A percentile compares a stretch with the other conserved stretches of the same genome.
Evolutionary conservation across 2,113 vertebrate genomes (phyloP).

Genomic region (Gambusia affinis): DNA sequence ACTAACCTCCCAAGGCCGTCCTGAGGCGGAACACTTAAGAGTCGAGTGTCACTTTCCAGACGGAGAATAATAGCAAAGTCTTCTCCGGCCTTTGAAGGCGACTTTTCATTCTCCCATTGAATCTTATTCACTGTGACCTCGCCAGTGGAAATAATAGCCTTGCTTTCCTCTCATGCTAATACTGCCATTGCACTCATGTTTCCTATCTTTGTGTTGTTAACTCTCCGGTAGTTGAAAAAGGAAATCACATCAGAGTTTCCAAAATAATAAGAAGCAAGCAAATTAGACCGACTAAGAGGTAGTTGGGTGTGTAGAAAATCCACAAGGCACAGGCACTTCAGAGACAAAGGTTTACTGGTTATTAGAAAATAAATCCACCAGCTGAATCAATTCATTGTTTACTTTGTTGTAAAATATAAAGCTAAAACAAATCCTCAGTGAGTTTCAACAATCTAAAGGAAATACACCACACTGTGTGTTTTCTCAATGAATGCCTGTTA

Average conservation of each 20-base stretch:
- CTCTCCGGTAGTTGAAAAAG: not conserved
- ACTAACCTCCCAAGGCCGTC: constrained; percentile 71
- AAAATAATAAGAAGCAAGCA: not conserved
- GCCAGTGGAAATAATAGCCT: constrained; percentile 57
- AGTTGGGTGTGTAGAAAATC: no score
- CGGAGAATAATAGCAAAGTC: constrained; percentile 68
- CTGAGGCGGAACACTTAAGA: constrained; percentile 68
- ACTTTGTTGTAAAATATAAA: no score
- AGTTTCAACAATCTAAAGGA: no score
- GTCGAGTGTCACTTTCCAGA: constrained; percentile 67
- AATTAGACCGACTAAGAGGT: not conserved
- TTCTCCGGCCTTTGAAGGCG: constrained; percentile 54
- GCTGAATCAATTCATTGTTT: no score
- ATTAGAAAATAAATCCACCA: no score
- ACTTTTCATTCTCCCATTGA: constrained; percentile 66
- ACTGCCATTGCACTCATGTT: constrained; percentile 1
- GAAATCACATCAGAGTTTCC: constrained; percentile 1
- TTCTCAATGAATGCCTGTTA: no score
- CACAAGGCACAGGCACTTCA: no score
- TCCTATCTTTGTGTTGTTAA: constrained; percentile 2
- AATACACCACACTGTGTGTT: no score
- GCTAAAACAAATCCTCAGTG: no score
- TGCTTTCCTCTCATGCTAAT: constrained; percentile 26
- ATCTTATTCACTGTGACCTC: constrained; percentile 67
- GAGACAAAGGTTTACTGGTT: no score